Evolutionary conservation across 2,113 vertebrate species (phyloP).

Genomic region (Neotoma lepida): DNA sequence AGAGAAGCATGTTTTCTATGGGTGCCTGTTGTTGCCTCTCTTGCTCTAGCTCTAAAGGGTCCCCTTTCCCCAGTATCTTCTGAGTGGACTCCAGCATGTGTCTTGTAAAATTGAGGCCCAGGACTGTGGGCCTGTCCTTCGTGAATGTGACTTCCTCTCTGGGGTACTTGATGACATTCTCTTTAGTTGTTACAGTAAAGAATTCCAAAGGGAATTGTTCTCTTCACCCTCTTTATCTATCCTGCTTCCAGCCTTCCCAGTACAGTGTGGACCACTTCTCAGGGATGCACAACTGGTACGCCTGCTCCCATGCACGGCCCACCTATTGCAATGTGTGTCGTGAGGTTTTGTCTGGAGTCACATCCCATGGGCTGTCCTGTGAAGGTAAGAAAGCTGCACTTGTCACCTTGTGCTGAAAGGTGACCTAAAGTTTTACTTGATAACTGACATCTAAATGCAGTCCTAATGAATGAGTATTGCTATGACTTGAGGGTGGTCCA

Average conservation of each 20-base stretch:
- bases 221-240: not conserved
- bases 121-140: not conserved
- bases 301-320: conserved; percentile 96
- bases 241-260: conserved; percentile 91
- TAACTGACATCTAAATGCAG: not conserved
- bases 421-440: too few species aligned
- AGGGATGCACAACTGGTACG: conserved; percentile 99
- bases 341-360: conserved; percentile 95
- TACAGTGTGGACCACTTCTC: conserved; percentile 99
- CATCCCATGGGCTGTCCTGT: conserved; percentile 96
- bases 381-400: conserved; percentile 87
- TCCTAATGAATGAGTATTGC: not conserved
- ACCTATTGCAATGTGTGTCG: conserved; percentile 98
- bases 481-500: rapidly evolving
- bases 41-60: too few species aligned
- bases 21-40: not conserved
- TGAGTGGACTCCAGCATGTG: rapidly evolving
- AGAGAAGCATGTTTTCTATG: not conserved
- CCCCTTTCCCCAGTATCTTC: rapidly evolving
- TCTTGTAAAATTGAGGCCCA: not conserved
- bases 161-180: not conserved
- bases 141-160: not conserved
- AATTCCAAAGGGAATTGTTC: not conserved
- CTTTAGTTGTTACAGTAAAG: not conserved
- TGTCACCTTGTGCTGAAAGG: not conserved